Evolutionary conservation across 1,140 invertebrate species (phyloP).

Genomic region (Vanessa tameamea): DNA sequence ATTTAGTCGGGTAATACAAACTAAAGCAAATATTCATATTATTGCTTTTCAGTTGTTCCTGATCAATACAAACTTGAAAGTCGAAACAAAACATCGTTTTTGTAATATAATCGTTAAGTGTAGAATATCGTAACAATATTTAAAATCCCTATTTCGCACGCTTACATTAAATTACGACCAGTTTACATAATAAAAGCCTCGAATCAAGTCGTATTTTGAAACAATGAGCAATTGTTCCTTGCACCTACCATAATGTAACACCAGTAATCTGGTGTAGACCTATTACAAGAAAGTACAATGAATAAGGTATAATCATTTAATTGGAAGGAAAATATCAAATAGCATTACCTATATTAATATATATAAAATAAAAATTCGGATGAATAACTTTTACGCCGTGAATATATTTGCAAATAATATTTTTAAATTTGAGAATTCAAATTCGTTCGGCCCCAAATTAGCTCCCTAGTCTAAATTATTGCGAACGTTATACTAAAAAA

Average conservation of each 20-base stretch:
- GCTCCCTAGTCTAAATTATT: no score
- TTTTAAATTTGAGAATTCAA: no score
- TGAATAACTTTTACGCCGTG: no score
- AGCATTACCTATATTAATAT: no score
- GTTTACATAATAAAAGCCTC: slow-evolving; percentile 22
- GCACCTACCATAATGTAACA: background rate
- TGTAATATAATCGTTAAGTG: slow-evolving; percentile 2
- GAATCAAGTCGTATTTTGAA: slow-evolving; percentile 3
- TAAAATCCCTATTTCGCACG: slow-evolving; percentile 9
- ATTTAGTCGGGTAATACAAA: background rate
- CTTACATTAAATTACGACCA: slow-evolving; percentile 5
- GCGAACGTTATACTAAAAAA: no score
- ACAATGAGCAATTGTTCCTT: slow-evolving; percentile 21
- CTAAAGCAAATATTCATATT: background rate
- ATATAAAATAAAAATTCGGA: no score
- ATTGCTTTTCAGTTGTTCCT: background rate
- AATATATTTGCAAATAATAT: no score
- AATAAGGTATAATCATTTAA: background rate
- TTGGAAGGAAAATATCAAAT: no score
- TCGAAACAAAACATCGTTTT: slow-evolving; percentile 3
- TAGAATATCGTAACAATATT: slow-evolving; percentile 20
- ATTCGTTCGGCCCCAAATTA: no score
- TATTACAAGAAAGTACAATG: background rate
- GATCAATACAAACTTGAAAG: background rate
- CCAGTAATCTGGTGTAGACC: background rate